A percentile compares a stretch with the other conserved stretches of the same genome.
Conservation (phyloP, 2,113 vertebrate species). For the Nothocercus julius region DNA sequence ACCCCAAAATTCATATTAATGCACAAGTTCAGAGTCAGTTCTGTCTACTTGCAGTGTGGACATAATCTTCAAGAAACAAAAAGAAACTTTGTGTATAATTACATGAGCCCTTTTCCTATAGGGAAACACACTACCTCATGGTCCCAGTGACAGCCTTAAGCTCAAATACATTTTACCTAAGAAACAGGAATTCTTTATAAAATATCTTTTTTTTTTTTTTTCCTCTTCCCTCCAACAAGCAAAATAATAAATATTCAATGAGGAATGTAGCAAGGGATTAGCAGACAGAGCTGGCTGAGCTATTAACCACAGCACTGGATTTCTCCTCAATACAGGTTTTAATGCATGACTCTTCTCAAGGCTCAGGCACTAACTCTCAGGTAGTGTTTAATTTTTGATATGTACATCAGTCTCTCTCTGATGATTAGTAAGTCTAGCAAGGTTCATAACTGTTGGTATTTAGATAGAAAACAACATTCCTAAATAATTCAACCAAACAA, state of each 20-base stretch:
- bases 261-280: neutral
- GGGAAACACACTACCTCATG: neutral
- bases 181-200: neutral
- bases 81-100: neutral
- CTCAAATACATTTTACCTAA: neutral
- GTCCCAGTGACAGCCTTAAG: neutral
- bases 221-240: neutral
- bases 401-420: neutral
- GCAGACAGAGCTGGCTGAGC: neutral
- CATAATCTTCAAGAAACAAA: neutral
- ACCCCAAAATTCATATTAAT: neutral
- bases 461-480: conserved; percentile 23
- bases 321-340: neutral
- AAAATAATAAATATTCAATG: neutral
- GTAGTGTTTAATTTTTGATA: conserved; percentile 3
- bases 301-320: neutral
- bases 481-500: conserved; percentile 58
- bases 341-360: neutral
- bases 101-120: neutral
- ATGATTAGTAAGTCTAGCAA: conserved; percentile 38
- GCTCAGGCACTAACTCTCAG: neutral
- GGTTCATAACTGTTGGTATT: conserved; percentile 43
- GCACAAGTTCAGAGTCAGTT: neutral
- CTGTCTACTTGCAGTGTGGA: neutral
- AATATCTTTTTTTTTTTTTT: neutral